Percentiles rank a stretch among this genome's conserved stretches.
These are phyloP conservation scores for Steinernema khuongi DNA, from an alignment of 1,140 invertebrate genomes.

Conservation along the genomic window DNA sequence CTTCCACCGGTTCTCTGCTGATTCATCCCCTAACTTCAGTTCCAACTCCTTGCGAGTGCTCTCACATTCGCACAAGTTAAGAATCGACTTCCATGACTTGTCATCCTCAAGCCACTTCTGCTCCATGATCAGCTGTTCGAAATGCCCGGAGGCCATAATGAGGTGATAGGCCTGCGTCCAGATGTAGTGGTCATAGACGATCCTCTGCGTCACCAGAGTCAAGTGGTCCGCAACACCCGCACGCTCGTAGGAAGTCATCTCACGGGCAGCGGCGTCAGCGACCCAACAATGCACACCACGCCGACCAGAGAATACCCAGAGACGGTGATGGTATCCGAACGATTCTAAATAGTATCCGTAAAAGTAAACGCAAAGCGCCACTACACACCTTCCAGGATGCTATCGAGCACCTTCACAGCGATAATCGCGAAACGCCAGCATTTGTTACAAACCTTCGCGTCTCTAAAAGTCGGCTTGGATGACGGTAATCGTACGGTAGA, in stretches of 20 bases:
- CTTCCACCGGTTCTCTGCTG: conserved; percentile 14
- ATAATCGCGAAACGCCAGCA: conserved; percentile 97
- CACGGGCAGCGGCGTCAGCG: conserved; percentile 76
- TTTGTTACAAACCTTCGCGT: conserved; percentile 78
- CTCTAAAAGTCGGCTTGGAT: conserved; percentile 61
- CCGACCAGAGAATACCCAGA: conserved; percentile 94
- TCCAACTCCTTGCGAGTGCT: neutral
- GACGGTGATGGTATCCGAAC: conserved; percentile 83
- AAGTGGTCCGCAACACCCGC: conserved; percentile 82
- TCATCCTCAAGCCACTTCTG: conserved; percentile 48
- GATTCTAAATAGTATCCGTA: conserved; percentile 68
- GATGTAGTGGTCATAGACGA: conserved; percentile 11
- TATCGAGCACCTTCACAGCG: conserved; percentile 83
- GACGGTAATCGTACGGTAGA: too few species aligned
- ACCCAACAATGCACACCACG: conserved; percentile 97
- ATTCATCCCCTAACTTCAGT: neutral
- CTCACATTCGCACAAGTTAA: neutral
- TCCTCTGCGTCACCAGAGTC: conserved; percentile 60
- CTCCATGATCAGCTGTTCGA: conserved; percentile 46
- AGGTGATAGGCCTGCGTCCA: conserved; percentile 18
- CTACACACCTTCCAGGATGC: conserved; percentile 70
- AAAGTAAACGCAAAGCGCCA: conserved; percentile 20
- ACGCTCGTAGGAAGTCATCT: conserved; percentile 66
- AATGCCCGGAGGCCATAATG: conserved; percentile 43
- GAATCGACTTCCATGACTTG: conserved; percentile 16